Percentiles rank a stretch among this genome's conserved stretches.
These are phyloP conservation scores for Perca fluviatilis DNA, from an alignment of 2,113 vertebrate species.

Conservation along the genomic window DNA sequence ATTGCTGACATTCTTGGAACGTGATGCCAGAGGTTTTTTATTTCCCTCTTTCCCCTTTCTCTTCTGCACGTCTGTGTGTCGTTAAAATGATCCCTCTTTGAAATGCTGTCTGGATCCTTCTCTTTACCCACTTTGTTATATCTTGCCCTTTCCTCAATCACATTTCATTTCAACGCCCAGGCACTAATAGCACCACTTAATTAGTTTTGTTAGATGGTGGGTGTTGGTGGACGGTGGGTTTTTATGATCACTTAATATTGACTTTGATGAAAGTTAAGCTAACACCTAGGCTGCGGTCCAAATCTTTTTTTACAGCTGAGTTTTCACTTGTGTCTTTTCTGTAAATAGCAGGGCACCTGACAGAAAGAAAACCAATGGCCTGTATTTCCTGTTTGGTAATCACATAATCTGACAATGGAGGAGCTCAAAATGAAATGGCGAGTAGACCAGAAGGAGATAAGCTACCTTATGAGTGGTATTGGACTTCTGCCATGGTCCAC, in stretches of 20 bases:
- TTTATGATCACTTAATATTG: slow-evolving; percentile 61
- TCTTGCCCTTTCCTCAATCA: slow-evolving; percentile 36
- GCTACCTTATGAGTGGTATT: slow-evolving; percentile 39
- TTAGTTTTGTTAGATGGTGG: slow-evolving; percentile 61
- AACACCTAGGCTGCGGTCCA: slow-evolving; percentile 55
- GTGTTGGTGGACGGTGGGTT: slow-evolving; percentile 35
- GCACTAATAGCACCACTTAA: slow-evolving; percentile 58
- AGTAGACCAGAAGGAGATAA: slow-evolving; percentile 42
- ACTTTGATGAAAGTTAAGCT: slow-evolving; percentile 71
- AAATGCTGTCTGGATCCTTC: slow-evolving; percentile 63
- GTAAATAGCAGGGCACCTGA: slow-evolving; percentile 47
- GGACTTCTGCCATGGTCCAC: slow-evolving; percentile 53
- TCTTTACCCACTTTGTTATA: slow-evolving; percentile 47
- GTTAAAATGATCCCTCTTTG: slow-evolving; percentile 71
- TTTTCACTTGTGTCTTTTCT: slow-evolving; percentile 49
- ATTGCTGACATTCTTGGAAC: slow-evolving; percentile 82
- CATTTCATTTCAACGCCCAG: slow-evolving; percentile 50
- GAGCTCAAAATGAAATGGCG: slow-evolving; percentile 48
- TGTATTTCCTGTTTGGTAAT: slow-evolving; percentile 58
- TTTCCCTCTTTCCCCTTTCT: slow-evolving; percentile 62
- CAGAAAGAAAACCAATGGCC: slow-evolving; percentile 41
- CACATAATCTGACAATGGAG: slow-evolving; percentile 36
- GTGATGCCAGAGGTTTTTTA: slow-evolving; percentile 76
- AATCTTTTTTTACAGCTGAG: slow-evolving; percentile 46
- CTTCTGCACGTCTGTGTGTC: slow-evolving; percentile 63